phyloP scores from a whole-genome alignment of 2,113 vertebrate genomes.

The Coracopsis vasa region DNA sequence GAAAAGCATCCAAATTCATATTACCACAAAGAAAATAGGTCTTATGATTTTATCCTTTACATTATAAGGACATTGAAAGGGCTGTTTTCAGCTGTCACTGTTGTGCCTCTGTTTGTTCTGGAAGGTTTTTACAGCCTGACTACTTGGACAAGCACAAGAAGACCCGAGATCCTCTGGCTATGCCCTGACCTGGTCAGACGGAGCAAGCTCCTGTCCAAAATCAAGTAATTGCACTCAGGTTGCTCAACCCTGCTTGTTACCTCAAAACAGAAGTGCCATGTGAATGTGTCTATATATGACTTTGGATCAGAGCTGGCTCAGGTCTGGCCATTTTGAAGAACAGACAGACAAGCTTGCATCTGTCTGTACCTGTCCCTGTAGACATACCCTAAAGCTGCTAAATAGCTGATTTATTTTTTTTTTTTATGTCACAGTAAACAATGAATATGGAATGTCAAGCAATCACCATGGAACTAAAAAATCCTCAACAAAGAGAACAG shows the following conservation, averaged over 20 bases:
- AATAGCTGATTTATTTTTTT: not conserved
- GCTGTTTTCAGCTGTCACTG: conserved; percentile 23
- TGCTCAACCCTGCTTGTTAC: conserved; percentile 27
- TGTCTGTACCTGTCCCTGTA: conserved; percentile 58
- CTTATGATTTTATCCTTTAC: conserved; percentile 44
- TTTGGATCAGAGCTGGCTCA: conserved; percentile 12
- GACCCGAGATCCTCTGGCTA: not conserved
- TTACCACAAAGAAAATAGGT: conserved; percentile 50
- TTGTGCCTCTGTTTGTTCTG: not conserved
- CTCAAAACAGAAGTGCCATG: conserved; percentile 32
- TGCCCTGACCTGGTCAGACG: conserved; percentile 21
- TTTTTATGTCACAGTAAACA: conserved; percentile 52
- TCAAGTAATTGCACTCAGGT: not conserved
- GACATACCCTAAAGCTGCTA: conserved; percentile 57
- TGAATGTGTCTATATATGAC: conserved; percentile 30
- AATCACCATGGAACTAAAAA: conserved; percentile 24
- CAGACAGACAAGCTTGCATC: conserved; percentile 52
- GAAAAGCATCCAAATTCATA: conserved; percentile 50
- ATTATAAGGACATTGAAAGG: conserved; percentile 29
- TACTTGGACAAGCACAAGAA: not conserved
- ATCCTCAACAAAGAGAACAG: conserved; percentile 30
- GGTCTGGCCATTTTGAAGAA: conserved; percentile 45
- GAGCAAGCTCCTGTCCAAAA: not conserved
- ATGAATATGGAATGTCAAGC: conserved; percentile 35
- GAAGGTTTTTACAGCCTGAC: conserved; percentile 14